Conservation (phyloP, 2,888 invertebrate species). For the Halocaridina rubra region DNA sequence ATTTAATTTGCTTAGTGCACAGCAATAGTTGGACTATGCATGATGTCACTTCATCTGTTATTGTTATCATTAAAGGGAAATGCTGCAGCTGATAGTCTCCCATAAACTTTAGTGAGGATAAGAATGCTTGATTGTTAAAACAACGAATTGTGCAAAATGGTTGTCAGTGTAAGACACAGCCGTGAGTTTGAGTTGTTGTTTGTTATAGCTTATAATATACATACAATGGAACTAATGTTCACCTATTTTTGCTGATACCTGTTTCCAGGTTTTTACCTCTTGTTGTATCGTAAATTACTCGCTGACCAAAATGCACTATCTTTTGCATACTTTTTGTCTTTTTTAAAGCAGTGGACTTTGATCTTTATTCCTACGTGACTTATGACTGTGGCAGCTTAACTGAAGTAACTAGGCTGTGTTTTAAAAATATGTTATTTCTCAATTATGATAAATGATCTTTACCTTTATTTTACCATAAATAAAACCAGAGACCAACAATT, state of each 20-base stretch:
- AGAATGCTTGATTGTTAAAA: slow-evolving; percentile 42
- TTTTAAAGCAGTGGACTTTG: slow-evolving; percentile 52
- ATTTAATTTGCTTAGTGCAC: slow-evolving; percentile 53
- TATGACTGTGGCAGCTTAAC: slow-evolving; percentile 54
- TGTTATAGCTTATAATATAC: slow-evolving; percentile 57
- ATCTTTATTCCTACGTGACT: slow-evolving; percentile 50
- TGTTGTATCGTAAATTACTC: slow-evolving; percentile 48
- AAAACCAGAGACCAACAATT: slow-evolving; percentile 52
- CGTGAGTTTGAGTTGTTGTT: slow-evolving; percentile 54
- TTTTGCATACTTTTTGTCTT: slow-evolving; percentile 53
- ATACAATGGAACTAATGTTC: slow-evolving; percentile 54
- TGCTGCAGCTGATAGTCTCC: slow-evolving; percentile 42
- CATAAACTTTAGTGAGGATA: slow-evolving; percentile 39
- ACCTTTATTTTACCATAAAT: slow-evolving; percentile 47
- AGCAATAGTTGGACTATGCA: slow-evolving; percentile 54
- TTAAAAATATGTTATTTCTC: slow-evolving; percentile 39
- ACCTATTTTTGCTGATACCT: slow-evolving; percentile 58
- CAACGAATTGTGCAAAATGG: slow-evolving; percentile 47
- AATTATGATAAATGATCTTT: slow-evolving; percentile 45
- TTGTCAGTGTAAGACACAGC: slow-evolving; percentile 42
- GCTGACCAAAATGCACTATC: slow-evolving; percentile 56
- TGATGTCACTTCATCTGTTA: slow-evolving; percentile 55
- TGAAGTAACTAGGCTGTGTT: slow-evolving; percentile 54
- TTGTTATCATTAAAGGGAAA: slow-evolving; percentile 41
- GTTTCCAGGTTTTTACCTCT: slow-evolving; percentile 56